phyloP scores from a whole-genome alignment of 2,797 vertebrate genomes.

The Pseudochaenichthys georgianus region DNA sequence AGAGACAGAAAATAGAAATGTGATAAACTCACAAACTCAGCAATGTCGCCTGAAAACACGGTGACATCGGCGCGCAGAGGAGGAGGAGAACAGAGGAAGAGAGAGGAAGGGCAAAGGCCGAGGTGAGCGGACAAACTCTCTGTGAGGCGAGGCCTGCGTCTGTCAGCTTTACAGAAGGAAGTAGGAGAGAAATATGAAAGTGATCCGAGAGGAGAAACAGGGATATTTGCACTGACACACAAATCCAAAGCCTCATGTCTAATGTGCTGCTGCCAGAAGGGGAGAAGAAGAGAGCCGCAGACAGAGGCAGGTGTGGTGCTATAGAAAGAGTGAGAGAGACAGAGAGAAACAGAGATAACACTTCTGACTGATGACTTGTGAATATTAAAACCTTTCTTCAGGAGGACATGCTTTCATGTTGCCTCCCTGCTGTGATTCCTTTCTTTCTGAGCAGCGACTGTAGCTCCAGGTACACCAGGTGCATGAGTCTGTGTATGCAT shows the following conservation, averaged over 20 bases:
- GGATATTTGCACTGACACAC: slow-evolving; percentile 54
- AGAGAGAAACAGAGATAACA: slow-evolving; percentile 56
- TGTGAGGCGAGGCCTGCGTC: slow-evolving; percentile 16
- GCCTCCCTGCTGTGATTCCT: slow-evolving; percentile 47
- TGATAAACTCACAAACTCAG: slow-evolving; percentile 15
- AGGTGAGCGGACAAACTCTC: slow-evolving; percentile 21
- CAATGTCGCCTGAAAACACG: slow-evolving; percentile 25
- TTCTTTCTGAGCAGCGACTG: slow-evolving; percentile 41
- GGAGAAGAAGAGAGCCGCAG: slow-evolving; percentile 30
- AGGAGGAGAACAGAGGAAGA: slow-evolving; percentile 27
- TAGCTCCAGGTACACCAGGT: slow-evolving; percentile 59
- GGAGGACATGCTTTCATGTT: slow-evolving; percentile 69
- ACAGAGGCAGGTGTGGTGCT: slow-evolving; percentile 30
- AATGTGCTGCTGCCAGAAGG: slow-evolving; percentile 51
- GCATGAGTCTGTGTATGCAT: slow-evolving; percentile 25
- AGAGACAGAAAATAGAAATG: background rate
- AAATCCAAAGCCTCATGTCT: slow-evolving; percentile 53
- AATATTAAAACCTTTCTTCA: slow-evolving; percentile 78
- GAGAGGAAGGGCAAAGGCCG: slow-evolving; percentile 19
- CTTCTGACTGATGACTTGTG: slow-evolving; percentile 66
- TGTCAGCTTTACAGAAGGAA: slow-evolving; percentile 42
- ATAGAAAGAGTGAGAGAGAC: slow-evolving; percentile 7
- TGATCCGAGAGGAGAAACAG: slow-evolving; percentile 43
- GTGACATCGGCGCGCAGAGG: slow-evolving; percentile 3
- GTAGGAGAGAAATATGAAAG: slow-evolving; percentile 48